Conservation (phyloP, 1,140 invertebrate genomes). For the Hypsibius dujardini region DNA sequence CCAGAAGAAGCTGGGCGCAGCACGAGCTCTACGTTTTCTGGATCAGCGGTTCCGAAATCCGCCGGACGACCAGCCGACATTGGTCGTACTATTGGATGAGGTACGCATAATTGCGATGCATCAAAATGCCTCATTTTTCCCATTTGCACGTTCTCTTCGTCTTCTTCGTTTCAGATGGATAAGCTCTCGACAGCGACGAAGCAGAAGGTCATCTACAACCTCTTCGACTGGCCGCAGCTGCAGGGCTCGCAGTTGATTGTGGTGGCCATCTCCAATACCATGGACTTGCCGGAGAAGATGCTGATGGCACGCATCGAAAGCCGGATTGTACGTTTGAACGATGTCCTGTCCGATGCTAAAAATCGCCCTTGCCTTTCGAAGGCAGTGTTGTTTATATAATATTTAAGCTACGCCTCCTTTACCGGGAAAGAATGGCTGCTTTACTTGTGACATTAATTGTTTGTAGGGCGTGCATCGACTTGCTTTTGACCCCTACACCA, state of each 20-base stretch:
- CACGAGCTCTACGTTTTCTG: conserved; percentile 30
- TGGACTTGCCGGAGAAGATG: conserved; percentile 80
- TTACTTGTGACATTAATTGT: conserved; percentile 19
- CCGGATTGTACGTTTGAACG: conserved; percentile 37
- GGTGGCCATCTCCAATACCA: conserved; percentile 90
- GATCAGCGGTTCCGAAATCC: conserved; percentile 59
- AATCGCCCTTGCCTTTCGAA: conserved; percentile 18
- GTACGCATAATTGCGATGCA: too few species aligned
- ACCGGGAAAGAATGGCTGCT: neutral
- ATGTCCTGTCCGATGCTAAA: conserved; percentile 18
- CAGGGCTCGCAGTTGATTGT: conserved; percentile 60
- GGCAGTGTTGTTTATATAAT: too few species aligned
- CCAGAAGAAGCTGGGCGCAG: neutral
- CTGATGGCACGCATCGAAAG: conserved; percentile 53
- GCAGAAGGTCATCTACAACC: conserved; percentile 88
- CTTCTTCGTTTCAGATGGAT: conserved; percentile 67
- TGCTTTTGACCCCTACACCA: conserved; percentile 82
- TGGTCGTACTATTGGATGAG: too few species aligned
- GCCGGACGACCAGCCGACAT: too few species aligned
- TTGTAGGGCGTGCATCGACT: conserved; percentile 63
- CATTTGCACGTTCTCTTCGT: too few species aligned
- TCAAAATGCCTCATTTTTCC: too few species aligned
- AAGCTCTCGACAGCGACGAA: conserved; percentile 70
- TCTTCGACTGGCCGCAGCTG: conserved; percentile 83
- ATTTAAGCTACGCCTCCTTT: conserved; percentile 7